Percentiles rank a stretch among this genome's conserved stretches.
Evolutionary conservation across 2,113 vertebrate genomes (phyloP).

Genomic region (Ranitomeya imitator): DNA sequence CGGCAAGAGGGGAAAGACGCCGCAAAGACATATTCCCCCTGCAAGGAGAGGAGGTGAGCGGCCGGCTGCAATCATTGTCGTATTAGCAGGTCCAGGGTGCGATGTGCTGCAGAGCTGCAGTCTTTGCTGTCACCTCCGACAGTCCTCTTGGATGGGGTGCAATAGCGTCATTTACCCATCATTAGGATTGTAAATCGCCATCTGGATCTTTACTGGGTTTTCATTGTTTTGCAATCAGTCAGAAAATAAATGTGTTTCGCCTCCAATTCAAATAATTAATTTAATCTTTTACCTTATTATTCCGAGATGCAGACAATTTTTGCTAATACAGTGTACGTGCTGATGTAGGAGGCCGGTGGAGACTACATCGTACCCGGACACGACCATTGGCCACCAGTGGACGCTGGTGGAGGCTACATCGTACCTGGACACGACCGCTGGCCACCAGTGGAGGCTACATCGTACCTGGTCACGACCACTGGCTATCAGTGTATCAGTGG

Average conservation of each 20-base stretch:
- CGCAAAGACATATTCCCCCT: constrained; percentile 43
- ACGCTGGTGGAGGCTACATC: no score
- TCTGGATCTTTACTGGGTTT: constrained; percentile 34
- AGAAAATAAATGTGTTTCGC: constrained; percentile 13
- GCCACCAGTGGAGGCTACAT: no score
- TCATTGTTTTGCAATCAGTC: constrained; percentile 37
- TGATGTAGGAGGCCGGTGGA: not conserved
- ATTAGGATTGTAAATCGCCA: constrained; percentile 44
- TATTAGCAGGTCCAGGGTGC: constrained; percentile 38
- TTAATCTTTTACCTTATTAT: not conserved
- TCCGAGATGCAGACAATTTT: not conserved
- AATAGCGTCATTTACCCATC: constrained; percentile 40
- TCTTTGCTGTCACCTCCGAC: constrained; percentile 27
- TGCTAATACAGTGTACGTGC: not conserved
- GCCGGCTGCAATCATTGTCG: constrained; percentile 16
- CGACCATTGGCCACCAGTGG: no score
- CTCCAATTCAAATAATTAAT: not conserved
- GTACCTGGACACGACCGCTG: no score
- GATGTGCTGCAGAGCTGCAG: constrained; percentile 19
- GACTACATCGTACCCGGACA: not conserved
- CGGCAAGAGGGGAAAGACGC: constrained; percentile 9
- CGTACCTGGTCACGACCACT: no score
- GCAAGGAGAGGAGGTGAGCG: constrained; percentile 33
- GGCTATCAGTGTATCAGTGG: no score
- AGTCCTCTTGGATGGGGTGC: constrained; percentile 19